Conservation (phyloP, 2,888 invertebrate genomes). For the Agriopis aurantiaria region DNA sequence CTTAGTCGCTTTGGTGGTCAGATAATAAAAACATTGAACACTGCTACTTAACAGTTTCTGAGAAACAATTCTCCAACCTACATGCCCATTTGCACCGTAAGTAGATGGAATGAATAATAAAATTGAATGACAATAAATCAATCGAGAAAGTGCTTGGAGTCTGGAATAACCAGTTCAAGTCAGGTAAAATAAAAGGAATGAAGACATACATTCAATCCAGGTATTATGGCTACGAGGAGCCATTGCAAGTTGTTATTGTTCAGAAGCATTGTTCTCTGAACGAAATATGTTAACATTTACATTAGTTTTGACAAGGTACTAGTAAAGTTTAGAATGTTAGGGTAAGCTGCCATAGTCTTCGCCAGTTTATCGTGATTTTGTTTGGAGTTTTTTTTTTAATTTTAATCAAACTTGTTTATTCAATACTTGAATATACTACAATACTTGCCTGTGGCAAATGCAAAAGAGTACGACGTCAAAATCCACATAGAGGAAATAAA, state of each 20-base stretch:
- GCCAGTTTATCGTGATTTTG: no score
- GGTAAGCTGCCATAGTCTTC: no score
- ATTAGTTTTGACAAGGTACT: no score
- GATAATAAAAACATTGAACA: not conserved
- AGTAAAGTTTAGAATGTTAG: no score
- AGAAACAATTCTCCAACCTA: conserved; percentile 20
- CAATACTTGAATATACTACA: no score
- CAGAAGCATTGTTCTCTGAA: not conserved
- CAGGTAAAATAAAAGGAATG: conserved; percentile 14
- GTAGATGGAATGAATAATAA: conserved; percentile 13
- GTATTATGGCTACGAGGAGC: not conserved
- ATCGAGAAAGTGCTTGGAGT: conserved; percentile 12
- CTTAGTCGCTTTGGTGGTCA: conserved; percentile 13
- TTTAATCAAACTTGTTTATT: no score
- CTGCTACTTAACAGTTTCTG: conserved; percentile 13
- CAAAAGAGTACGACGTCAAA: no score
- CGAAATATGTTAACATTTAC: no score
- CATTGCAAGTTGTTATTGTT: not conserved
- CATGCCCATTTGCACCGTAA: conserved; percentile 6
- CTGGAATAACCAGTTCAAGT: conserved; percentile 31
- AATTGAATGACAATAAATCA: conserved; percentile 22
- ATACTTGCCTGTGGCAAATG: no score
- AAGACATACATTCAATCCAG: conserved; percentile 1
- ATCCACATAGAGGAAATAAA: no score
- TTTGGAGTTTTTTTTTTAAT: no score